Evolutionary conservation across 2,888 invertebrate genomes (phyloP).

Genomic region (Rhopalosiphum nymphaeae): DNA sequence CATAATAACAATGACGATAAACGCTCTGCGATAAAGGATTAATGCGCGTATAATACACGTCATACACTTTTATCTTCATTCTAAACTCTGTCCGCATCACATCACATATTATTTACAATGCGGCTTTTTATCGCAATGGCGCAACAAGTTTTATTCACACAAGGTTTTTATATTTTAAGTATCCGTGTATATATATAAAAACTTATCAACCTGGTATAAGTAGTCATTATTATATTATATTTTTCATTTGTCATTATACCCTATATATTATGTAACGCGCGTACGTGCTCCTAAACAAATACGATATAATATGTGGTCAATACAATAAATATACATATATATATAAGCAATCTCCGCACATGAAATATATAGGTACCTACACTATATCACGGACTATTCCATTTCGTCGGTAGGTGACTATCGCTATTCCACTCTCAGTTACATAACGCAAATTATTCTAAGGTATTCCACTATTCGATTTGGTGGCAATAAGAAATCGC

Average conservation of each 20-base stretch:
- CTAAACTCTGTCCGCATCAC: not conserved
- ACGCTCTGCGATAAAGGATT: not conserved
- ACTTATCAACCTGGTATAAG: not conserved
- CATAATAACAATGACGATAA: too few relatives aligned
- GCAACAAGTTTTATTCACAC: not conserved
- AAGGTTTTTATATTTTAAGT: not conserved
- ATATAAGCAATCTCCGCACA: not conserved
- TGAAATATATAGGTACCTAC: not conserved
- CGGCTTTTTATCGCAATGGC: not conserved
- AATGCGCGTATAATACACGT: not conserved
- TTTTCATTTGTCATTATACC: not conserved
- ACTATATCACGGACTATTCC: not conserved
- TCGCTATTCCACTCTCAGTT: not conserved
- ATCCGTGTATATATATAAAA: not conserved
- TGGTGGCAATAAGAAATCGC: slow-evolving; percentile 15
- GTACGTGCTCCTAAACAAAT: not conserved
- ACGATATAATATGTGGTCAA: not conserved
- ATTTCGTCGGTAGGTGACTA: not conserved
- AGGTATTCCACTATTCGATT: slow-evolving; percentile 13
- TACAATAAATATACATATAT: not conserved
- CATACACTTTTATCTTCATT: not conserved
- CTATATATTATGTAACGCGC: not conserved
- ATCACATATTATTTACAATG: not conserved
- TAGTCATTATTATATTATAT: not conserved
- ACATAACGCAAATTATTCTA: not conserved